Evolutionary conservation across 2,113 vertebrate genomes (phyloP).

Genomic region (Sterrhoptilus dennistouni): DNA sequence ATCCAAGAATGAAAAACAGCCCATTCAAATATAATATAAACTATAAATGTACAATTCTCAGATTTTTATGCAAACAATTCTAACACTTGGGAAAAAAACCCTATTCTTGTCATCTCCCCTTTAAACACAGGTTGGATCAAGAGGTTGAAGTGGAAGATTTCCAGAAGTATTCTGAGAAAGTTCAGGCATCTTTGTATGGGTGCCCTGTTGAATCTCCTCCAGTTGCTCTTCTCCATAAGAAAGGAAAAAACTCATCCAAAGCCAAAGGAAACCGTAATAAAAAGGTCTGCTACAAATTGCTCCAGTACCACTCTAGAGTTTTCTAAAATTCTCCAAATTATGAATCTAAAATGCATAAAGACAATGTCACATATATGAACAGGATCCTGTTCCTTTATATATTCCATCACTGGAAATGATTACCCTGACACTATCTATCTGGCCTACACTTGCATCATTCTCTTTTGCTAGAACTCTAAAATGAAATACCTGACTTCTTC

Average conservation of each 20-base stretch:
- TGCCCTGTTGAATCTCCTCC: conserved; percentile 86
- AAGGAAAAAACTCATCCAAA: conserved; percentile 77
- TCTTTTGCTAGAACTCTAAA: neutral
- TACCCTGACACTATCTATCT: neutral
- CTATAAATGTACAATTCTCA: neutral
- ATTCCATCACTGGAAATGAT: neutral
- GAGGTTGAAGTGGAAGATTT: conserved; percentile 97
- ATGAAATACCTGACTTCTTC: neutral
- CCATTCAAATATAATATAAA: neutral
- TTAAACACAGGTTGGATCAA: conserved; percentile 81
- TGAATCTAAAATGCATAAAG: neutral
- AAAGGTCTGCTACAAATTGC: conserved; percentile 80
- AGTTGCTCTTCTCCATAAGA: conserved; percentile 77
- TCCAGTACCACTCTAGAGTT: neutral
- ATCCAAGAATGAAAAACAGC: neutral
- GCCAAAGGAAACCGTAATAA: conserved; percentile 77
- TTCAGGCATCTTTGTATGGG: conserved; percentile 86
- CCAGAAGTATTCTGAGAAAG: conserved; percentile 88
- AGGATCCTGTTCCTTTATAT: neutral
- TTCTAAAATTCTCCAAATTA: neutral
- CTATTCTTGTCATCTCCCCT: neutral
- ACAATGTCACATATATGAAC: neutral
- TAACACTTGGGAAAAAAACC: neutral
- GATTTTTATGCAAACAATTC: neutral
- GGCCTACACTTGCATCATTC: neutral